phyloP scores from a whole-genome alignment of 2,797 vertebrate species.

The Mus spretus region DNA sequence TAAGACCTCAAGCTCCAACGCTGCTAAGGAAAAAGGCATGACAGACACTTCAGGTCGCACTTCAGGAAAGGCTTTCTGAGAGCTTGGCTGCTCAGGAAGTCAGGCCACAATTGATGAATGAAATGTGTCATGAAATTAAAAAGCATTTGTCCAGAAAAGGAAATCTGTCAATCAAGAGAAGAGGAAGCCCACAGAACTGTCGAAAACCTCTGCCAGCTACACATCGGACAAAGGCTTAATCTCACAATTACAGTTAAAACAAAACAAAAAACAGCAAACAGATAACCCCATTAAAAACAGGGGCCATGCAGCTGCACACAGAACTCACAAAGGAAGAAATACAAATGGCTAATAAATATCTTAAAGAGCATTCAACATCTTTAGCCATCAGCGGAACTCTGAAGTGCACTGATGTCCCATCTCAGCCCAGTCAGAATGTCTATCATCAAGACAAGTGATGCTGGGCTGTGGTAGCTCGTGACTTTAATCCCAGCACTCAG shows the following conservation, averaged over 20 bases:
- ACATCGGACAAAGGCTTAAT: not conserved
- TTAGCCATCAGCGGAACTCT: not conserved
- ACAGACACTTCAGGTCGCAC: not conserved
- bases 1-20: not conserved
- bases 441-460: not conserved
- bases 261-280: not conserved
- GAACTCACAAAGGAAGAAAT: not conserved
- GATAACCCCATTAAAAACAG: not conserved
- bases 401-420: not conserved
- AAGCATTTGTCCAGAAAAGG: not conserved
- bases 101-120: not conserved
- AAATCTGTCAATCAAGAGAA: constrained; percentile 4
- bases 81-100: not conserved
- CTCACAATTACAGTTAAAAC: not conserved
- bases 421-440: not conserved
- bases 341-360: not conserved
- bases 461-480: not conserved
- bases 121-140: not conserved
- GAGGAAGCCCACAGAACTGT: not conserved
- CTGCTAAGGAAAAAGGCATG: not conserved
- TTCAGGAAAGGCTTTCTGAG: not conserved
- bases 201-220: not conserved
- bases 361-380: not conserved
- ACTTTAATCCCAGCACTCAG: not conserved
- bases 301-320: too few species aligned